Evolutionary conservation across 92 coral and sea anemone genomes (phyloP), one percentile per base, ranked within the genome.

Genomic region (Metridium senile): DNA sequence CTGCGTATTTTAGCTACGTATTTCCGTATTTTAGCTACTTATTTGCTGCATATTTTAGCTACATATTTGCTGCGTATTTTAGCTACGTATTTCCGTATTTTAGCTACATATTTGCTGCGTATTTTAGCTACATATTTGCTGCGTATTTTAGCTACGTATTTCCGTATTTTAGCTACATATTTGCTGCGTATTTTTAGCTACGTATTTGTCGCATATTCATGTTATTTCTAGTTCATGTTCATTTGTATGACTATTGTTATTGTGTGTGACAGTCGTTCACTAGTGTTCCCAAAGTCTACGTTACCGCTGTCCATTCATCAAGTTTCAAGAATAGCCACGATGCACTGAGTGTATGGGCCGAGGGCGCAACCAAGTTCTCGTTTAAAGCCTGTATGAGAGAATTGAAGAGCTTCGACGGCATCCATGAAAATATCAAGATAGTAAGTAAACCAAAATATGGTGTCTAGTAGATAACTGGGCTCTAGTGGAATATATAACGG

Each of bases 291-390:
- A 54, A 81, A 45, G 90, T 89, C 29, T 89, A 70, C 56, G 81
- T 74, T 13, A 89, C 93, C 23, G 86, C 89, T 19, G 76, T 73
- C 6, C 93, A 89, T 77, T 47, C 61, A 27, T 21, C 62, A 16
- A 82, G 76, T 58, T 52, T 26, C 20, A 75, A 59, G 49, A 89
- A 85, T 72, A 81, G 62, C 53, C 93, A 86, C 39, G 93, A 89
- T 26, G 93, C 90, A 0, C 71, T 85, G 34, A 81, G 86, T 23
- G 93, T 89, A 11, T 88, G 93, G 93, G 87, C 87, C 0, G 93
- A 88, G 33, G 89, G 86, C 9, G 87, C 86, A 0, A 66, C 83
- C 0, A 22, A 31, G 21, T 31, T 46, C 20, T 19, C 82, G 9
- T 88, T 80, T 78, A 84, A 64, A 56, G 75, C 77, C 4, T 88